These are phyloP conservation scores for Pitangus sulphuratus DNA, from an alignment of 2,797 vertebrate genomes.

Conservation along the genomic window DNA sequence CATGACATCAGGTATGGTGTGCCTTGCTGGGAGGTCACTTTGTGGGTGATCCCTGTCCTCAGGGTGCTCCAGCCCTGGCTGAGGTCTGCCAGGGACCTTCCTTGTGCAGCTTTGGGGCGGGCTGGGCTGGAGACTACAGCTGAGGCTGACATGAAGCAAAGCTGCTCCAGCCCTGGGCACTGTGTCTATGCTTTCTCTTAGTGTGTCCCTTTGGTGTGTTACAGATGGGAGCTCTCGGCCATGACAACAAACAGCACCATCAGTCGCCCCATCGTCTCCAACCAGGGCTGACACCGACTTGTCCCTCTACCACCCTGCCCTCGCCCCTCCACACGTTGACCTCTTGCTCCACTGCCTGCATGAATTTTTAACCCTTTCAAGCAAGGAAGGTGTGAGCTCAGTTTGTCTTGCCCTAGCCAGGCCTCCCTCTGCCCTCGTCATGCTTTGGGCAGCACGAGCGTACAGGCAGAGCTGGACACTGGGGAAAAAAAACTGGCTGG, in stretches of 20 bases:
- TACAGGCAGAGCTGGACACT: background rate
- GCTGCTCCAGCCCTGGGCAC: background rate
- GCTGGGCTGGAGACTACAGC: background rate
- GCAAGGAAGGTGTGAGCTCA: slow-evolving; percentile 35
- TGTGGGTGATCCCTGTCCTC: background rate
- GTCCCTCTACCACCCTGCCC: slow-evolving; percentile 44
- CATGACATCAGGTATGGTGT: slow-evolving; percentile 92
- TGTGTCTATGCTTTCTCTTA: background rate
- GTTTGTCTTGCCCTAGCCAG: slow-evolving; percentile 9
- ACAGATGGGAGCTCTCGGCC: slow-evolving; percentile 94
- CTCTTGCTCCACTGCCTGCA: slow-evolving; percentile 60
- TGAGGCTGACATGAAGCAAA: background rate
- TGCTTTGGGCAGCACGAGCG: background rate
- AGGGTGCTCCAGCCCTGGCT: background rate
- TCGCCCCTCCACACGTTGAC: slow-evolving; percentile 29
- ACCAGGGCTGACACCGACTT: slow-evolving; percentile 84
- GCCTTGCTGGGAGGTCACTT: background rate
- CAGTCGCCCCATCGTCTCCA: slow-evolving; percentile 96
- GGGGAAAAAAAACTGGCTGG: background rate
- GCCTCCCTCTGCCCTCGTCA: background rate
- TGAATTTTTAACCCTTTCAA: slow-evolving; percentile 63
- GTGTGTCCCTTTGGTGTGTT: background rate
- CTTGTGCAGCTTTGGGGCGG: background rate
- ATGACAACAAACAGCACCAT: slow-evolving; percentile 99
- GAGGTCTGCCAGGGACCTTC: background rate